Evolutionary conservation across 2,113 vertebrate genomes (phyloP).

Genomic region (Odobenus rosmarus): DNA sequence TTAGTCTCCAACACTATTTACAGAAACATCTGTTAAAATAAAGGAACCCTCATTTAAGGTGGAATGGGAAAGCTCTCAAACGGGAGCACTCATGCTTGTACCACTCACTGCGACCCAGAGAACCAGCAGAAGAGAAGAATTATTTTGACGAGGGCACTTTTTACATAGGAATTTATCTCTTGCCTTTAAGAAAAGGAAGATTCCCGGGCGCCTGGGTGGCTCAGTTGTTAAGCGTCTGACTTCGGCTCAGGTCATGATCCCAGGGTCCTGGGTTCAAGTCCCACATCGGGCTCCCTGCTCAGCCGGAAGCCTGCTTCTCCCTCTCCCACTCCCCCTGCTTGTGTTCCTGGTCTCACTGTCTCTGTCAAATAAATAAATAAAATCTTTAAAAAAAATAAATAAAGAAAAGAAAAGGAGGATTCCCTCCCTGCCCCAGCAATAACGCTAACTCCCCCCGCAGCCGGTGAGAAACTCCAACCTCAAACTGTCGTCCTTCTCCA

Average conservation of each 20-base stretch:
- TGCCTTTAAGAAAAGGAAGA: not conserved
- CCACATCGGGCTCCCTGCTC: too few relatives aligned
- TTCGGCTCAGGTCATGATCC: too few relatives aligned
- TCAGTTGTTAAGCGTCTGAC: too few relatives aligned
- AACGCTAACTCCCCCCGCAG: not conserved
- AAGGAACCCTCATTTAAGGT: not conserved
- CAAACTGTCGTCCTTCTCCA: not conserved
- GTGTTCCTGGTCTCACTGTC: too few relatives aligned
- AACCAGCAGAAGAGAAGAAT: not conserved
- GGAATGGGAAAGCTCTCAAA: not conserved
- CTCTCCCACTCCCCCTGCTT: too few relatives aligned
- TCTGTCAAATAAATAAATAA: too few relatives aligned
- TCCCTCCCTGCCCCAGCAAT: not conserved
- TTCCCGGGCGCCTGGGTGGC: too few relatives aligned
- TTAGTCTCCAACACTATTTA: not conserved
- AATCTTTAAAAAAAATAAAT: too few relatives aligned
- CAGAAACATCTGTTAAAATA: not conserved
- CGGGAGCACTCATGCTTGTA: not conserved
- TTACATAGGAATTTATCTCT: not conserved
- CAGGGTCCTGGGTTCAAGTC: too few relatives aligned
- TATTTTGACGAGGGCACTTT: not conserved
- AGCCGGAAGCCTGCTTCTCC: too few relatives aligned
- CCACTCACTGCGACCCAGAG: not conserved
- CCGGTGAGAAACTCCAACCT: not conserved
- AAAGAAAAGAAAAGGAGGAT: too few relatives aligned